Evolutionary conservation across 2,797 vertebrate genomes (phyloP).

Genomic region (Myotis pilosus): DNA sequence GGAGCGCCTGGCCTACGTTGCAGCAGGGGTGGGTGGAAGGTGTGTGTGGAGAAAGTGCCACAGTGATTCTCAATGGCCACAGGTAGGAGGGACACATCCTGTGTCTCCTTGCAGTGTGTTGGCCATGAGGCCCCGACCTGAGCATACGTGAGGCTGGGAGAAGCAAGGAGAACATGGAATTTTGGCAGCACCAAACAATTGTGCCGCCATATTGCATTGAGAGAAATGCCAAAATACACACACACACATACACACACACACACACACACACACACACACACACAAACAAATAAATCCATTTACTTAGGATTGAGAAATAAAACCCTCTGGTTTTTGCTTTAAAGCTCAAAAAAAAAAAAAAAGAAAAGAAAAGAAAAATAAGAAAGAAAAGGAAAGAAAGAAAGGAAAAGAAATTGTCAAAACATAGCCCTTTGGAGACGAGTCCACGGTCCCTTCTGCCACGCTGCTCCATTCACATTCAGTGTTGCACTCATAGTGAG

Average conservation of each 20-base stretch:
- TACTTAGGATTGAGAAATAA: background rate
- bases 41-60: too few relatives aligned
- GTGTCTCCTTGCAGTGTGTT: background rate
- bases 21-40: background rate
- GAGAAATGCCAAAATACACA: background rate
- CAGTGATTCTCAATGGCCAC: too few relatives aligned
- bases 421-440: background rate
- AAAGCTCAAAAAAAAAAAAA: background rate
- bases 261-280: background rate
- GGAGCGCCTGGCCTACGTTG: background rate
- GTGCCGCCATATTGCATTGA: background rate
- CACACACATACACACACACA: background rate
- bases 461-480: background rate
- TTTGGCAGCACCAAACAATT: background rate
- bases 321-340: background rate
- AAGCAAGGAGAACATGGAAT: background rate
- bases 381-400: background rate
- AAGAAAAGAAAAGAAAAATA: too few relatives aligned
- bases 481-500: fast-evolving
- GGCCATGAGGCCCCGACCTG: too few relatives aligned
- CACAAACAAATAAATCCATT: background rate
- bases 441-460: too few relatives aligned
- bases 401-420: background rate
- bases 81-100: background rate
- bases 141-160: background rate